Evolutionary conservation across 1,140 invertebrate species (phyloP).

Genomic region (Zelostemma sp.): DNA sequence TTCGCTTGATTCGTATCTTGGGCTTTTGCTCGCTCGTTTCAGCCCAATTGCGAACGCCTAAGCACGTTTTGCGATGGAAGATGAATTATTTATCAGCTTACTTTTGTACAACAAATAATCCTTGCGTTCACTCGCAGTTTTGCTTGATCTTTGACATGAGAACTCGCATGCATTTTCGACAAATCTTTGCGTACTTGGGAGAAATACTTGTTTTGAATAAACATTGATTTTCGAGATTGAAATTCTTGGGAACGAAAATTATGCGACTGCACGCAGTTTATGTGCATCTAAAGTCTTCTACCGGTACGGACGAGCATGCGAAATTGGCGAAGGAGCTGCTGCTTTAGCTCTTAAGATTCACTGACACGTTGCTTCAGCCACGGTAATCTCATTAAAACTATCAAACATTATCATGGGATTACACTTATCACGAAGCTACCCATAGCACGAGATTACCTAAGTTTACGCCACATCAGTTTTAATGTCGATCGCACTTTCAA

Average conservation of each 20-base stretch:
- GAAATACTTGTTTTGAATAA: too few relatives aligned
- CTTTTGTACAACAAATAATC: conserved; percentile 27
- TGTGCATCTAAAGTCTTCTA: background rate
- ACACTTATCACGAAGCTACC: conserved; percentile 23
- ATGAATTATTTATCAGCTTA: conserved; percentile 40
- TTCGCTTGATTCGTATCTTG: conserved; percentile 15
- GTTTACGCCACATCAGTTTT: conserved; percentile 20
- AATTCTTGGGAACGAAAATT: too few relatives aligned
- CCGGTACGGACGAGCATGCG: background rate
- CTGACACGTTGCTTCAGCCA: conserved; percentile 20
- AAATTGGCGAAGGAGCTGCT: background rate
- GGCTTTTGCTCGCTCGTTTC: conserved; percentile 13
- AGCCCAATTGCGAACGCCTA: conserved; percentile 18
- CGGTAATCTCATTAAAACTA: conserved; percentile 26
- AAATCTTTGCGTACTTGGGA: too few relatives aligned
- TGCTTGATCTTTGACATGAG: background rate
- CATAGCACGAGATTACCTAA: conserved; percentile 22
- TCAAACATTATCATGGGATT: conserved; percentile 33
- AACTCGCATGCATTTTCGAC: background rate
- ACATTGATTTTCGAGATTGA: too few relatives aligned
- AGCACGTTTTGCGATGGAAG: conserved; percentile 20
- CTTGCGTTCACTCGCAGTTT: conserved; percentile 10
- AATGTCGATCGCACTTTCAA: conserved; percentile 23
- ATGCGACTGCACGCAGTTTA: background rate
- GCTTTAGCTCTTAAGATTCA: conserved; percentile 3